A percentile compares a stretch with the other conserved stretches of the same genome.
Evolutionary conservation across 2,888 invertebrate genomes (phyloP).

Genomic region (Prionchulus punctatus): DNA sequence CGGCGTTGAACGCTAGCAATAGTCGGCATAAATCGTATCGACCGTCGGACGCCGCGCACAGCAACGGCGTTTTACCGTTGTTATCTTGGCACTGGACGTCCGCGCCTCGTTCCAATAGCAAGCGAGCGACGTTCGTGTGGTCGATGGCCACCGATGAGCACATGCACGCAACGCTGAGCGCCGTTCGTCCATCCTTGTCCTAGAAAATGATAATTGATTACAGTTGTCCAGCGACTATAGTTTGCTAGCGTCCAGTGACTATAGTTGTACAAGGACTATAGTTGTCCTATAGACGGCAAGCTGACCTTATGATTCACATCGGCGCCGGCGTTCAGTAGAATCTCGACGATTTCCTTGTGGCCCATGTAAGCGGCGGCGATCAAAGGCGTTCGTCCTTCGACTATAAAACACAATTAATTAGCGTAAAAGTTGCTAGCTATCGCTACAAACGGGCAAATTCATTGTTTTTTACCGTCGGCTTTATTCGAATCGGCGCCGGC

Average conservation of each 20-base stretch:
- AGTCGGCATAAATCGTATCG: slow-evolving; percentile 80
- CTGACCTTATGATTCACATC: slow-evolving; percentile 47
- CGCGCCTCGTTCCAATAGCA: slow-evolving; percentile 62
- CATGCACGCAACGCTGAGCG: slow-evolving; percentile 66
- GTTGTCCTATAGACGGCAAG: too few species aligned
- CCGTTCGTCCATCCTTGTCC: slow-evolving; percentile 41
- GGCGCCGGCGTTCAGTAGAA: slow-evolving; percentile 46
- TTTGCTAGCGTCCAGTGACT: too few species aligned
- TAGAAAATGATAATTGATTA: too few species aligned
- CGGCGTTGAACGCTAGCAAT: slow-evolving; percentile 74
- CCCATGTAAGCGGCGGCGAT: slow-evolving; percentile 69
- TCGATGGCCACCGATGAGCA: slow-evolving; percentile 37
- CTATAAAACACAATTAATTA: slow-evolving; percentile 11
- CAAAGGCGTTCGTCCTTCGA: slow-evolving; percentile 39
- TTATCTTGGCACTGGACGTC: slow-evolving; percentile 64
- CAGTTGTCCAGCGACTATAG: too few species aligned
- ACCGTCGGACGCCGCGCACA: slow-evolving; percentile 78
- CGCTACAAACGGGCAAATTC: slow-evolving; percentile 25
- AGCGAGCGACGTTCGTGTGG: slow-evolving; percentile 40
- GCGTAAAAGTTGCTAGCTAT: neutral
- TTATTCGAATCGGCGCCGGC: slow-evolving; percentile 36
- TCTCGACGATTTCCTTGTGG: slow-evolving; percentile 72
- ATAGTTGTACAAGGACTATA: too few species aligned
- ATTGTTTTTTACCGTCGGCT: neutral
- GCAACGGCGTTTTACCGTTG: slow-evolving; percentile 66